These are phyloP conservation scores for Neuroterus valhalla DNA, from an alignment of 1,140 invertebrate species.

Conservation along the genomic window DNA sequence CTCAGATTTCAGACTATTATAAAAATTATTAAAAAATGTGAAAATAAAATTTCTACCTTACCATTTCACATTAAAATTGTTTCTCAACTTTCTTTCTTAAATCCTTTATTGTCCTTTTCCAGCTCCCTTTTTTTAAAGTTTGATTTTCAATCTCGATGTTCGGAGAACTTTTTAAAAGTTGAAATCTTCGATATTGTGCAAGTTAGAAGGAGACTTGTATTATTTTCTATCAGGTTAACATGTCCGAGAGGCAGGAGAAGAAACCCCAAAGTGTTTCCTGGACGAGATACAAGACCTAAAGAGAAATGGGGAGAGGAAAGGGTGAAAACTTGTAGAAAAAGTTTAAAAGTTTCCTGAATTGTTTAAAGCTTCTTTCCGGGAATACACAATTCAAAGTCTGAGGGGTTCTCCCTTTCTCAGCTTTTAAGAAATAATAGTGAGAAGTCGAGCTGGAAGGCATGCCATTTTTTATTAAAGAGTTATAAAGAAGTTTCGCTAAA, in stretches of 20 bases:
- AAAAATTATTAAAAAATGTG: neutral
- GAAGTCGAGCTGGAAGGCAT: neutral
- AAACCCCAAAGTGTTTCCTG: no score
- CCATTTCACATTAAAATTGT: neutral
- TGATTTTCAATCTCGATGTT: slow-evolving; percentile 1
- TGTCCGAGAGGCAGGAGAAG: neutral
- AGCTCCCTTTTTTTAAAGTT: neutral
- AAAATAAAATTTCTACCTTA: neutral
- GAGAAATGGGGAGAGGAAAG: neutral
- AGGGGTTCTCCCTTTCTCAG: neutral
- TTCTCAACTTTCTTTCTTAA: neutral
- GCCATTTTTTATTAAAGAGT: slow-evolving; percentile 12
- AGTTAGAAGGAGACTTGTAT: neutral
- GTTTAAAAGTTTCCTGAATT: slow-evolving; percentile 59
- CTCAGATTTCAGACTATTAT: neutral
- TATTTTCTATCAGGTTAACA: slow-evolving; percentile 7
- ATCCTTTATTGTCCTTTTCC: neutral
- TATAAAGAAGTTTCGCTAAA: no score
- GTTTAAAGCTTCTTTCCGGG: slow-evolving; percentile 58
- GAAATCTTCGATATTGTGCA: slow-evolving; percentile 1
- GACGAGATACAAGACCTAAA: neutral
- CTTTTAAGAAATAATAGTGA: slow-evolving; percentile 23
- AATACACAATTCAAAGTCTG: slow-evolving; percentile 62
- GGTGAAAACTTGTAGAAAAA: slow-evolving; percentile 29
- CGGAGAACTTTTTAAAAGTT: neutral